These are phyloP conservation scores for Drosophila albomicans DNA, from an alignment of 1,140 invertebrate species.

Conservation along the genomic window DNA sequence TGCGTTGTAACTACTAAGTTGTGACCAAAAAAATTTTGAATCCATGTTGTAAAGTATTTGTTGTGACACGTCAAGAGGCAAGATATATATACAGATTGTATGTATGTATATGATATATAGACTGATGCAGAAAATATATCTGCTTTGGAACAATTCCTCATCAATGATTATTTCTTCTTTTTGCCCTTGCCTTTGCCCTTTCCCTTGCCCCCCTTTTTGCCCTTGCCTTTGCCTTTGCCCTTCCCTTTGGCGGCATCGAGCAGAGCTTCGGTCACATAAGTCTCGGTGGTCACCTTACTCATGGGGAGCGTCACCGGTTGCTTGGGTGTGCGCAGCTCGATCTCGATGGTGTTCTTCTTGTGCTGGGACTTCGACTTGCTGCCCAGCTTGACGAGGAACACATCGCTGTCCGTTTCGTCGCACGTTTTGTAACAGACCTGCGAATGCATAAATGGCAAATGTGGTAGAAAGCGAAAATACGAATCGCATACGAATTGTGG, in stretches of 20 bases:
- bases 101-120: neutral
- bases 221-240: slow-evolving; percentile 59
- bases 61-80: neutral
- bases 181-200: slow-evolving; percentile 39
- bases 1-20: slow-evolving; percentile 13
- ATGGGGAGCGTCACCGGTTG: slow-evolving; percentile 60
- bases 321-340: slow-evolving; percentile 81
- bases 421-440: slow-evolving; percentile 84
- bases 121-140: neutral
- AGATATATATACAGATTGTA: neutral
- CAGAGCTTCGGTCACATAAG: slow-evolving; percentile 75
- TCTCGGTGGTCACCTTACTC: slow-evolving; percentile 76
- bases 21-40: slow-evolving; percentile 23
- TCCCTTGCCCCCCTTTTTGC: slow-evolving; percentile 41
- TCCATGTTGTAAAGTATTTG: slow-evolving; percentile 6
- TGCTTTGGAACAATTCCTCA: neutral
- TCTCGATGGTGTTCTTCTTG: slow-evolving; percentile 81
- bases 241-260: slow-evolving; percentile 53
- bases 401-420: slow-evolving; percentile 82
- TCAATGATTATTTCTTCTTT: slow-evolving; percentile 61
- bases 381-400: slow-evolving; percentile 81
- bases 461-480: slow-evolving; percentile 13
- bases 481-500: slow-evolving; percentile 35
- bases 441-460: slow-evolving; percentile 8
- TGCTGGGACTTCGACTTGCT: slow-evolving; percentile 71